These are phyloP conservation scores for Sebastes schlegelii DNA, from an alignment of 2,113 vertebrate species.

Conservation along the genomic window DNA sequence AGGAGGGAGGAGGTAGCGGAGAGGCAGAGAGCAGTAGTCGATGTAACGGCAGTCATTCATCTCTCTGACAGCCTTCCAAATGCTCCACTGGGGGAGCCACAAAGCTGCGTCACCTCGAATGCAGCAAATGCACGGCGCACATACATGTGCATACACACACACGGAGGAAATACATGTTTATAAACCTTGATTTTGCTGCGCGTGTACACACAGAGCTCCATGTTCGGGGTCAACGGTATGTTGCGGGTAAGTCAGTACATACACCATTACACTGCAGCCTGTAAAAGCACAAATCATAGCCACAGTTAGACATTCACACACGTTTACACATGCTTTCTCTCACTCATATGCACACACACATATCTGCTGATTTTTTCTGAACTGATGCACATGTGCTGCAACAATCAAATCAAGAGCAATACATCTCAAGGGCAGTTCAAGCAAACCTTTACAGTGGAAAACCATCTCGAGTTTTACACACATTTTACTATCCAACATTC, in stretches of 20 bases:
- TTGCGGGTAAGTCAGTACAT: constrained; percentile 39
- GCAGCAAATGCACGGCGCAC: constrained; percentile 58
- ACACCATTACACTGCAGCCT: constrained; percentile 52
- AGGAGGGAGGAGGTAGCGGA: constrained; percentile 51
- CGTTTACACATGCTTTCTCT: not conserved
- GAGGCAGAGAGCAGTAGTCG: constrained; percentile 74
- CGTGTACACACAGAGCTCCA: constrained; percentile 10
- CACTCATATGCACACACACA: not conserved
- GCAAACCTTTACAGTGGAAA: constrained; percentile 20
- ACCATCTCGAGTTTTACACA: not conserved
- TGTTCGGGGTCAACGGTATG: constrained; percentile 58
- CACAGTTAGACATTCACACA: constrained; percentile 16
- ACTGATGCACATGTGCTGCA: constrained; percentile 17
- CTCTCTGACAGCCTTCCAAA: constrained; percentile 85
- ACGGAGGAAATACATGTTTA: constrained; percentile 24
- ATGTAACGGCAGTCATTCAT: constrained; percentile 85
- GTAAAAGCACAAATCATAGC: constrained; percentile 46
- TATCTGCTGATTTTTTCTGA: constrained; percentile 19
- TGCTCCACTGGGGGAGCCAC: constrained; percentile 79
- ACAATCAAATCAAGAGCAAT: constrained; percentile 39
- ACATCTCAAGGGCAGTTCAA: constrained; percentile 31
- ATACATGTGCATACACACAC: constrained; percentile 26
- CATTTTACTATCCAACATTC: constrained; percentile 2
- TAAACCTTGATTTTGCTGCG: constrained; percentile 15
- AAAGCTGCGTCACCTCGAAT: constrained; percentile 75